Evolutionary conservation across 2,113 vertebrate species (phyloP).

Genomic region (Laticauda colubrina): DNA sequence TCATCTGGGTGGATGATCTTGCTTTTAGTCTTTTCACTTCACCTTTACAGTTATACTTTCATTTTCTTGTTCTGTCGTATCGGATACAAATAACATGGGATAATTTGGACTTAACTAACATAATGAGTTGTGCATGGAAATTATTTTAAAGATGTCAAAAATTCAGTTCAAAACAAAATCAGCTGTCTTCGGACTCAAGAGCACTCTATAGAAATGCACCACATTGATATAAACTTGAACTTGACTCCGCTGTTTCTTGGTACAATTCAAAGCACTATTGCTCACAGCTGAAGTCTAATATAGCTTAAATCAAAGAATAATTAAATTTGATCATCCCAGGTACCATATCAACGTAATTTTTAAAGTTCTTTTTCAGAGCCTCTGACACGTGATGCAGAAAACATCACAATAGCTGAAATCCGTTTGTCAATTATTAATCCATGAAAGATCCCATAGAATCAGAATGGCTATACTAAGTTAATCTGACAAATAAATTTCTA

Average conservation of each 20-base stretch:
- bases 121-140: background rate
- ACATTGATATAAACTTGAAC: background rate
- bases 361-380: background rate
- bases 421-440: background rate
- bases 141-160: background rate
- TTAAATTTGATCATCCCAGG: background rate
- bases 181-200: background rate
- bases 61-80: background rate
- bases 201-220: background rate
- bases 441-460: background rate
- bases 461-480: background rate
- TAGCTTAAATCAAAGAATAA: background rate
- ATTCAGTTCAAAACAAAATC: background rate
- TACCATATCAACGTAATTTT: background rate
- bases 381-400: background rate
- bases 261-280: background rate
- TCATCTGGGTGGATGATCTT: background rate
- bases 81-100: background rate
- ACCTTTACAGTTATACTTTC: background rate
- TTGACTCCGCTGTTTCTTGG: background rate
- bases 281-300: background rate
- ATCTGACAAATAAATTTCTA: background rate
- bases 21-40: background rate
- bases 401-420: background rate
- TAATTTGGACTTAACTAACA: background rate